Percentiles rank a stretch among this genome's conserved stretches.
Evolutionary conservation across 2,113 vertebrate genomes (phyloP).

Genomic region (Meles meles): DNA sequence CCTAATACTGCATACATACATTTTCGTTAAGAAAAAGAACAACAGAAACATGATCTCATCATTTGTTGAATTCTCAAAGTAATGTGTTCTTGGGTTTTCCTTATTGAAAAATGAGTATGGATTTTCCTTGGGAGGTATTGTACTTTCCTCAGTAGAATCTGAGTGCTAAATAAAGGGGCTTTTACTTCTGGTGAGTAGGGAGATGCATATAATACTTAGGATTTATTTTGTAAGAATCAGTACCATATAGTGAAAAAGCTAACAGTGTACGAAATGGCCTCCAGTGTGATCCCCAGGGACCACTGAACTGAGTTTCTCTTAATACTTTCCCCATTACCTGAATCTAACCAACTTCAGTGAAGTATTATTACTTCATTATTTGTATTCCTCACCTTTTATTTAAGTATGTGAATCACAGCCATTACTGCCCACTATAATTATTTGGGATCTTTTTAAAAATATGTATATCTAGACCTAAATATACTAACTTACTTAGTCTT

Average conservation of each 20-base stretch:
- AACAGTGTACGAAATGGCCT: background rate
- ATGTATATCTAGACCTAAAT: background rate
- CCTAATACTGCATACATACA: background rate
- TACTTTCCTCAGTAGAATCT: background rate
- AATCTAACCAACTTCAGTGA: background rate
- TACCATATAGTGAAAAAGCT: background rate
- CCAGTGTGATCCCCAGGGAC: background rate
- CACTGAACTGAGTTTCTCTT: background rate
- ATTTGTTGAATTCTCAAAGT: constrained; percentile 19
- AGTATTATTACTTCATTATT: constrained; percentile 19
- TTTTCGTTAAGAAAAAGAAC: constrained; percentile 6
- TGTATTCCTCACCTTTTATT: background rate
- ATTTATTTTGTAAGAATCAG: background rate
- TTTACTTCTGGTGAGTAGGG: background rate
- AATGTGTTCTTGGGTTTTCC: background rate
- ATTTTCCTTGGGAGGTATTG: background rate
- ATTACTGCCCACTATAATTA: background rate
- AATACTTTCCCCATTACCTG: background rate
- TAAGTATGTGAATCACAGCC: background rate
- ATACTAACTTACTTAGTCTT: constrained; percentile 5
- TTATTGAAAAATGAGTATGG: background rate
- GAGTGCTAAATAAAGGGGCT: background rate
- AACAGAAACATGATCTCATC: background rate
- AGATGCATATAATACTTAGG: background rate
- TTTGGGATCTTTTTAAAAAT: background rate